Base-by-base conservation (phyloP, 1,140 invertebrate genomes). In the Lanistes nyassanus region DNA sequence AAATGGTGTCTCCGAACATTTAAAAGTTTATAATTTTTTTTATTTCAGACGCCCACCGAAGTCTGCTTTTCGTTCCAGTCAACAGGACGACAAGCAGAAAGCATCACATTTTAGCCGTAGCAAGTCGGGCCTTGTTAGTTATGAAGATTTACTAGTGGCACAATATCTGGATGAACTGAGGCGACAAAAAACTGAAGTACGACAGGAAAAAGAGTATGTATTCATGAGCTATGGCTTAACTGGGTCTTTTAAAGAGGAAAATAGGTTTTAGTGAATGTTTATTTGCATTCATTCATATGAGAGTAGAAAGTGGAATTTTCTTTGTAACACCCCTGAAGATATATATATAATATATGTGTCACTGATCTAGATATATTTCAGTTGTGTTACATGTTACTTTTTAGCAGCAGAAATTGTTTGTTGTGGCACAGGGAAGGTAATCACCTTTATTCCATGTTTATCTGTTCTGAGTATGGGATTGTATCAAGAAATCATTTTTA, bases 101-200 rank as follows among this genome's bases (percentile, higher is more conserved):
- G 23, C 29, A n/a, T 37, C 42, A 39, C 71, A 68, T 21, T 84
- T 80, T 55, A 82, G 78, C 26, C 78, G 73, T 69, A 55, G 67
- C 13, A 79, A 76, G 47, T 78, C 82, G n/a, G 81, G 82, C 51
- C 80, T 87, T 58, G 82, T 86, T 56, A 87, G 85, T 62, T 89
- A 89, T 82, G 88, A 89, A 78, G 88, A 89, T 74, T 77, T 89
- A 36, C 76, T 89, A 9, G 83, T 89, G 36, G 84, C 87, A 11
- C 86, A 88, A 76, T 89, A 89, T 68, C 74, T 89, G 34, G 88
- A 89, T 66, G 85, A 88, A 66, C 74, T 89, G 16, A 78, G 79
- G 56, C 67, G 78, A 64, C 76, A 79, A 60, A 83, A 80, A 37
- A 60, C 66, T n/a, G 79, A 81, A 42, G 71, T 66, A 56, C 76